Evolutionary conservation across 30 jellyfish, hydroid and myxozoan genomes (phyloP), one percentile per base, ranked within the genome.

Genomic region (Hydra vulgaris): DNA sequence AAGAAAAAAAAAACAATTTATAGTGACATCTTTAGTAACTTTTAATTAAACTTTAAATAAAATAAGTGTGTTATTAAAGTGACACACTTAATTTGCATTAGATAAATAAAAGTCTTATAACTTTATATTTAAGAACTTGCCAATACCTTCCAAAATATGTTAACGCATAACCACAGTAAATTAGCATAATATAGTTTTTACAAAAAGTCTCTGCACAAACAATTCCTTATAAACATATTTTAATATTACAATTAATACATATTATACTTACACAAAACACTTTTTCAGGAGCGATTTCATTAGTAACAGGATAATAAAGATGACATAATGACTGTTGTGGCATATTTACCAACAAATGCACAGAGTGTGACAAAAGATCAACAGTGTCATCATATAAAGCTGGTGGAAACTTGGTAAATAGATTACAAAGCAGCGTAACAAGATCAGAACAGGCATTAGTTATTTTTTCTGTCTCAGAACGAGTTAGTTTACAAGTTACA

Each of bases 291-390:
- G 68, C 68, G 23, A 23, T 67, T 71, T 83, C 83, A 25, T 86
- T 88, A 27, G 77, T 76, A 18, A 74, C 94, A 12, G 83, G 20
- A 12, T 84, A 88, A n/a, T 55, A 54, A 52, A 90, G 74, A 15
- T 53, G 75, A 21, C 56, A 61, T 17, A 82, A 80, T 72, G 89
- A 76, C 27, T 54, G 55, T 54, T 77, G 76, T 23, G 97, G 97
- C 54, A 90, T 55, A 73, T 90, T 90, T 26, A 90, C 86, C 23
- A 85, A 23, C 85, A 86, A 27, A 70, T 90, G 88, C 23, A 83
- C 94, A 26, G 80, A 20, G 20, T 85, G 95, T 18, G 85, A 69
- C 21, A 90, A 68, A 7, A 90, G 75, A n/a, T 74, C 83, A 18
- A 72, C 71, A 17, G 77, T 72, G 22, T 27, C 66, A 27, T 54